These are phyloP conservation scores for Australoheros facetus DNA, from an alignment of 2,797 vertebrate genomes.

Conservation along the genomic window DNA sequence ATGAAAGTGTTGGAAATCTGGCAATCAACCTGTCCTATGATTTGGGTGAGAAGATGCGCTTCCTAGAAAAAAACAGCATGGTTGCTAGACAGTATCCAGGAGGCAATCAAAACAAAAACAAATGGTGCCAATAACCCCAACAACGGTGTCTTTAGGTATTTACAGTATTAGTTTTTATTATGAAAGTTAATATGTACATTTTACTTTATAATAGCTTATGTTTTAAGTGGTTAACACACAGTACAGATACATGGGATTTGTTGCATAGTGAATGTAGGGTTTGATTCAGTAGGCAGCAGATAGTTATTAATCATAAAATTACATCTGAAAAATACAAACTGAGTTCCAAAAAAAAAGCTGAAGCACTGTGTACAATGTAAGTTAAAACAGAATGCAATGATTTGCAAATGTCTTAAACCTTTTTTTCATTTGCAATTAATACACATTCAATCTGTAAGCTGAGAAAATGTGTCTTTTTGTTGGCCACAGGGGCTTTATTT, in stretches of 20 bases:
- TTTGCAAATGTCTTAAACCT: neutral
- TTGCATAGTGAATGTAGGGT: neutral
- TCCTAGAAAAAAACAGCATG: neutral
- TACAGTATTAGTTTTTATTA: constrained; percentile 62
- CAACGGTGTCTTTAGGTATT: neutral
- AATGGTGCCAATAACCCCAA: neutral
- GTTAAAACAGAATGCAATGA: neutral
- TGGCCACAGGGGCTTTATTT: no score
- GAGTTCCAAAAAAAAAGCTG: neutral
- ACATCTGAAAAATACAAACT: constrained; percentile 9
- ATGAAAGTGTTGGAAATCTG: neutral
- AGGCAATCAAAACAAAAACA: neutral
- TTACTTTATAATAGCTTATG: neutral
- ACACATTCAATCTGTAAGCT: neutral
- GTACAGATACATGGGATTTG: neutral
- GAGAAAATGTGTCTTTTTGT: neutral
- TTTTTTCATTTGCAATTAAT: neutral
- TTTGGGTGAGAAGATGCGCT: neutral
- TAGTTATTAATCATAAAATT: constrained; percentile 14
- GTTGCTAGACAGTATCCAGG: neutral
- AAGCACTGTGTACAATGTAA: neutral
- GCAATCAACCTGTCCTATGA: neutral
- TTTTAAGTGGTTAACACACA: constrained; percentile 6
- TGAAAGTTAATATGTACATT: constrained; percentile 38
- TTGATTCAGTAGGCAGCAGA: neutral